Evolutionary conservation across 53 echinoderm and acorn worm species (phyloP).

Genomic region (Henricia sp.): DNA sequence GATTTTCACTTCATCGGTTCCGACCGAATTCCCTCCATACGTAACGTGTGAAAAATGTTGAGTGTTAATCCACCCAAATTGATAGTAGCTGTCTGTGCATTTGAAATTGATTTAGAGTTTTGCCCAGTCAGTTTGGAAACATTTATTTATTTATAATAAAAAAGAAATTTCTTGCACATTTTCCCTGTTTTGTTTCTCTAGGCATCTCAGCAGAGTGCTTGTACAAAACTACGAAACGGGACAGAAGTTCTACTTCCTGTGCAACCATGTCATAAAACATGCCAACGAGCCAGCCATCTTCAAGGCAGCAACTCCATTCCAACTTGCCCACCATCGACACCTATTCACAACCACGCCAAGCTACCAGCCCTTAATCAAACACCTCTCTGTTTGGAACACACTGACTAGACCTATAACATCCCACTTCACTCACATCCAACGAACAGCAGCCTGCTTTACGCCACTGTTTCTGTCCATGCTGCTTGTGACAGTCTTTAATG

Average conservation of each 20-base stretch:
- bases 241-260: constrained; percentile 53
- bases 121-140: no score
- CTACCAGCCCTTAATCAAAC: constrained; percentile 19
- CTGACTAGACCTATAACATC: constrained; percentile 18
- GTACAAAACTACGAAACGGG: constrained; percentile 56
- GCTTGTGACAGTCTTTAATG: not conserved
- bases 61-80: no score
- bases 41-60: no score
- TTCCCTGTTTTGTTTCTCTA: constrained; percentile 32
- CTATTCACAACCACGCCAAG: constrained; percentile 55
- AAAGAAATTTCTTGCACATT: no score
- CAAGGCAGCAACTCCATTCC: constrained; percentile 1
- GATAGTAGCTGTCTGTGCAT: no score
- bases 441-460: constrained; percentile 46
- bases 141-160: no score
- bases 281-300: constrained; percentile 35
- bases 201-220: constrained; percentile 69
- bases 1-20: no score
- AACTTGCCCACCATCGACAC: constrained; percentile 38
- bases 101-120: no score
- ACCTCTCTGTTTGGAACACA: constrained; percentile 53
- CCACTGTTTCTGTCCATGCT: constrained; percentile 49
- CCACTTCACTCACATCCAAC: constrained; percentile 35
- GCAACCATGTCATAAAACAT: constrained; percentile 51
- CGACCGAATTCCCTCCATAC: no score